Base-by-base conservation (phyloP, 2,888 invertebrate genomes). In the Scaptomyza parva region DNA sequence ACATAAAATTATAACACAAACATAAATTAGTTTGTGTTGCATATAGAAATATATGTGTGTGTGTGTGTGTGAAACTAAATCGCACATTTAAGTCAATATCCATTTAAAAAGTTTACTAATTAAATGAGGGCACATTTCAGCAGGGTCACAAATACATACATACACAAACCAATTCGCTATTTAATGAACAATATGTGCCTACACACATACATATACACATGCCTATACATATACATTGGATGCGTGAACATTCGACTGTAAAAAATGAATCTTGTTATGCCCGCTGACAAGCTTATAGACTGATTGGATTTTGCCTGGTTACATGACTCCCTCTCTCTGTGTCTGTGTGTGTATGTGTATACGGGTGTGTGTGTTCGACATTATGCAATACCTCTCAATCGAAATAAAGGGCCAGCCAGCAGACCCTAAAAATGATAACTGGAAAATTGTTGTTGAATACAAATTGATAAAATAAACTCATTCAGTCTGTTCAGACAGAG, bases 401-500 rank as follows among this genome's bases (percentile, higher is more conserved):
- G 30, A 48, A 33, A 24, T 40, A 35, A 30, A 55, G 26, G 45
- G 18, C 33, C 35, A 51, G 45, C 22, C 50, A n/a, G n/a, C 40
- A n/a, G 0, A 35, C 14, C 35, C 35, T 3, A 3, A 28, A 12
- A 51, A 66, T 59, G 70, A 59, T 65, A 65, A 52, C 39, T 48
- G 17, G n/a, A 30, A 35, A 70, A 48, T 57, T 58, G 48, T 48
- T 43, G 20, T 51, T 69, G 57, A 69, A 64, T 69, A 74, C 65
- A 73, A 64, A 73, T 73, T 69, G 57, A 61, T 72, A 50, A 41
- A 69, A 57, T 41, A 68, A 59, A 67, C 39, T 62, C 41, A 52
- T 39, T 60, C 61, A 43, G 45, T 28, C 14, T n/a, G n/a, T n/a
- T n/a, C n/a, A n/a, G n/a, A n/a, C n/a, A n/a, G n/a, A n/a, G 9